Evolutionary conservation across 2,888 invertebrate species (phyloP).

Genomic region (Eristalis tenax): DNA sequence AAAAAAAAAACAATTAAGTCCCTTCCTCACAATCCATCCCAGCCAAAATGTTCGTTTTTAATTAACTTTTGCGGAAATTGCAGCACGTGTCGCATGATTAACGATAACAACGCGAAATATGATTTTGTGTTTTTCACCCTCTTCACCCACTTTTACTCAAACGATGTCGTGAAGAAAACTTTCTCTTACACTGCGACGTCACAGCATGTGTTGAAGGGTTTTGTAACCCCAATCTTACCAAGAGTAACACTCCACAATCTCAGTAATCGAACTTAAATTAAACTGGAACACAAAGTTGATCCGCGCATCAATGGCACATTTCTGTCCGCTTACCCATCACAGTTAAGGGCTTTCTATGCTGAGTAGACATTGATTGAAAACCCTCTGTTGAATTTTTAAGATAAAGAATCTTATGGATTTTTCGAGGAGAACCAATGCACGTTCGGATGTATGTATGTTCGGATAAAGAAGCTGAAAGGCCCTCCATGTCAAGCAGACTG

Average conservation of each 20-base stretch:
- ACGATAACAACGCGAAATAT: constrained; percentile 30
- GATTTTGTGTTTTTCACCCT: not conserved
- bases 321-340: not conserved
- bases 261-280: constrained; percentile 22
- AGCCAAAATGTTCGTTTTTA: constrained; percentile 37
- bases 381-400: not conserved
- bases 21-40: constrained; percentile 16
- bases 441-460: not conserved
- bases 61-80: constrained; percentile 44
- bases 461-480: not conserved
- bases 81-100: constrained; percentile 52
- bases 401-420: not conserved
- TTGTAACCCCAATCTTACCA: not conserved
- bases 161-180: constrained; percentile 9
- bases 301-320: constrained; percentile 10
- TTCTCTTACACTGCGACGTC: not conserved
- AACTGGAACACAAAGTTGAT: constrained; percentile 20
- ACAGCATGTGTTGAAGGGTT: not conserved
- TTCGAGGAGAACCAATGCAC: not conserved
- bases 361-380: constrained; percentile 5
- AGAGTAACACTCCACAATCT: not conserved
- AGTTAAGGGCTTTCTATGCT: not conserved
- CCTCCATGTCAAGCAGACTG: not conserved
- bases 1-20: constrained; percentile 18
- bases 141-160: not conserved